Conservation (phyloP, 2,797 vertebrate genomes). For the Phrynocephalus forsythii region DNA sequence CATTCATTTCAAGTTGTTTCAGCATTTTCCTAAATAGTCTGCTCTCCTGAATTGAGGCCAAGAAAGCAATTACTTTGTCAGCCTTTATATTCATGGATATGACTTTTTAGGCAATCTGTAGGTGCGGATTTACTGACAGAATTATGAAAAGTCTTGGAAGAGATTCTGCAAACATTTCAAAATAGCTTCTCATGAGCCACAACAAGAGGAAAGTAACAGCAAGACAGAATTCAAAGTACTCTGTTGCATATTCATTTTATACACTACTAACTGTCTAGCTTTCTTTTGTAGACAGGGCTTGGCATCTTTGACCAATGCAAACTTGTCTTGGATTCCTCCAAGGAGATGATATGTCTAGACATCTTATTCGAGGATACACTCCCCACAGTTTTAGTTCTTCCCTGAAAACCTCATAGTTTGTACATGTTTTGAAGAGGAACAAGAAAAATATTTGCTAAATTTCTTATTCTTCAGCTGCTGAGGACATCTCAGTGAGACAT, state of each 20-base stretch:
- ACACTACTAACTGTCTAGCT: slow-evolving; percentile 34
- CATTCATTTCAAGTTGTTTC: slow-evolving; percentile 38
- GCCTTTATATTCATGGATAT: slow-evolving; percentile 62
- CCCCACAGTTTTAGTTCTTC: neutral
- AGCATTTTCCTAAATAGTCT: slow-evolving; percentile 28
- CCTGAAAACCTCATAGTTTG: neutral
- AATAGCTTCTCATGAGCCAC: slow-evolving; percentile 73
- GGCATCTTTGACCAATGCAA: slow-evolving; percentile 1
- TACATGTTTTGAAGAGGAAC: neutral
- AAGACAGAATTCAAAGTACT: slow-evolving; percentile 70
- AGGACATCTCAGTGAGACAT: too few species aligned
- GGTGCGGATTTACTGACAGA: slow-evolving; percentile 73
- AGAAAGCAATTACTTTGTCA: slow-evolving; percentile 56
- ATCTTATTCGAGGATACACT: neutral
- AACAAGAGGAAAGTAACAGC: slow-evolving; percentile 74
- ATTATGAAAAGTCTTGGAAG: slow-evolving; percentile 77
- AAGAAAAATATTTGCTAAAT: too few species aligned
- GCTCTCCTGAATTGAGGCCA: slow-evolving; percentile 58
- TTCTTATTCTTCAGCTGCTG: too few species aligned
- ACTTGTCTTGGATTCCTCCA: slow-evolving; percentile 8
- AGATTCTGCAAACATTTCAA: slow-evolving; percentile 74
- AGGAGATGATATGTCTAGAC: neutral
- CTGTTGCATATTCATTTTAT: slow-evolving; percentile 72
- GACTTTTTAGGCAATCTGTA: slow-evolving; percentile 75
- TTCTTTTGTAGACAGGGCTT: slow-evolving; percentile 15